A percentile compares a stretch with the other conserved stretches of the same genome.
Conservation (phyloP, 1,140 invertebrate species). For the Macrotrachela quadricornifera region DNA sequence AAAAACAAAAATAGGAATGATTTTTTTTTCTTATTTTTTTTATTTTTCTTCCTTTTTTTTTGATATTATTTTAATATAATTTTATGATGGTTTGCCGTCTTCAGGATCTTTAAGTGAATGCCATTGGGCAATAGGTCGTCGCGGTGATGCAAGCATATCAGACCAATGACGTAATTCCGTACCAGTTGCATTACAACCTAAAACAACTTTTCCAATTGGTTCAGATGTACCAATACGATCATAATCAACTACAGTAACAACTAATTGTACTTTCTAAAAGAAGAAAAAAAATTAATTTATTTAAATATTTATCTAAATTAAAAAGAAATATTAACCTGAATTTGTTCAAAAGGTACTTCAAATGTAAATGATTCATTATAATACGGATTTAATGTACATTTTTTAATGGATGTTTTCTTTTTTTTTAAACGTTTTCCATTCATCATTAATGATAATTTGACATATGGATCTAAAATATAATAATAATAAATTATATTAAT, state of each 20-base stretch:
- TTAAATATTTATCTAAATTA: too few species aligned
- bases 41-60: too few species aligned
- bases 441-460: conserved; percentile 98
- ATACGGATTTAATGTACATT: conserved; percentile 99
- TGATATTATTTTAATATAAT: too few species aligned
- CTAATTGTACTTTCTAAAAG: conserved; percentile 85
- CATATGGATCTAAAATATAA: conserved; percentile 70
- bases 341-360: conserved; percentile 99
- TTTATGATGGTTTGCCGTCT: conserved; percentile 1
- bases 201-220: conserved; percentile 84
- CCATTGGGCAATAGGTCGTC: conserved; percentile 96
- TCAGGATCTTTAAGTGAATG: conserved; percentile 54
- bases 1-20: too few species aligned
- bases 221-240: conserved; percentile 98
- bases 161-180: conserved; percentile 98
- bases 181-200: conserved; percentile 85
- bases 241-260: conserved; percentile 97
- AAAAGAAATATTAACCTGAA: conserved; percentile 58
- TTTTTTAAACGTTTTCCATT: conserved; percentile 98
- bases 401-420: conserved; percentile 99
- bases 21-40: too few species aligned
- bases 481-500: too few species aligned
- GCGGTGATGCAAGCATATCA: conserved; percentile 75
- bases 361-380: conserved; percentile 99
- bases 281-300: neutral